Base-by-base conservation (phyloP, 2,113 vertebrate genomes). In the Isichthys henryi region DNA sequence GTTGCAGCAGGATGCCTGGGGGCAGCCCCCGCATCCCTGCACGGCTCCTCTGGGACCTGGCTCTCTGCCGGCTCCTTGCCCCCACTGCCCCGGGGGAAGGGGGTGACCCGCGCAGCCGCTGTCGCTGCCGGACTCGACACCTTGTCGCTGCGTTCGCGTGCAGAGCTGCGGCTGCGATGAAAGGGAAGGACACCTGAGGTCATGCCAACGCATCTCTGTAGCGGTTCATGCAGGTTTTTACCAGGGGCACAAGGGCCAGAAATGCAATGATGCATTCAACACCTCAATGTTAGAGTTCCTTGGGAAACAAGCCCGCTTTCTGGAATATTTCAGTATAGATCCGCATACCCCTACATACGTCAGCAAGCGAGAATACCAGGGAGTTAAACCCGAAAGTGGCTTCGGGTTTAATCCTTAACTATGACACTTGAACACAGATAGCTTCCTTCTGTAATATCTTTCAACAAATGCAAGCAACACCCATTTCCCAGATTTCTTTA, bases 71-170 rank as follows among this genome's bases (percentile, higher is more conserved):
- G 95, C 92, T 98, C 97, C 90, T 98, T 99, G 1, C 35, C 96
- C 91, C 97, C 97, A 93, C 96, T 91, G 15, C 96, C 95, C 88
- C 97, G 94, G 21, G 94, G 85, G 92, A 97, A 96, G 4, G 96
- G 94, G 52, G 95, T 95, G 8, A 96, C 95, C 0, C 96, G 96
- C 0, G 92, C 90, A 2, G 96, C 46, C 7, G 93, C 62, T 0
- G 92, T 90, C 1, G 96, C 43, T 3, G 93, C 52, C 0, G 96
- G 91, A 17, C 96, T 93, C n/a, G 95, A 92, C 0, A 95, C 92
- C 93, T 98, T 99, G 89, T 99, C 98, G 0, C 96, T 97, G 93
- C 97, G 97, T 92, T 99, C 98, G 74, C 97, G 95, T 91, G 96
- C 96, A 0, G 92, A 92, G 91, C 96, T 97, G 92, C 96, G 96